Conservation (phyloP, 2,888 invertebrate genomes). For the Andrena bucephala region DNA sequence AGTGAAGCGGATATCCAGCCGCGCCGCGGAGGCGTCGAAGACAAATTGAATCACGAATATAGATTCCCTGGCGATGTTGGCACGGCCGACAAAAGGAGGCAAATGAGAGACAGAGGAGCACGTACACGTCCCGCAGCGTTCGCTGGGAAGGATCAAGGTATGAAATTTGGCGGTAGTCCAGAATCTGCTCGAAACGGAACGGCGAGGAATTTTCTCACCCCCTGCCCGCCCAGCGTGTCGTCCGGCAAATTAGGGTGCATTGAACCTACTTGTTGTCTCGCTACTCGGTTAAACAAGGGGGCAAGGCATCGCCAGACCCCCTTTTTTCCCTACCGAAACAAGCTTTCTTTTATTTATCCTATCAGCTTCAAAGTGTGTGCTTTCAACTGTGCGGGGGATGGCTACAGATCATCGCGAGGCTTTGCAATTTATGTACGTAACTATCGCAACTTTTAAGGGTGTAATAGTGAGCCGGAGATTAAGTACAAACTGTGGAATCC, state of each 20-base stretch:
- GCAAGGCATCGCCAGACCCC: not conserved
- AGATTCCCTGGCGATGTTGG: constrained; percentile 50
- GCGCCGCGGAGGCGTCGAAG: constrained; percentile 29
- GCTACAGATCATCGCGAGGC: no score
- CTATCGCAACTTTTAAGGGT: no score
- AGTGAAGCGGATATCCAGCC: constrained; percentile 52
- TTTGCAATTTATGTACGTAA: no score
- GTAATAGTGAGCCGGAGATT: no score
- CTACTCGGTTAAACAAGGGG: not conserved
- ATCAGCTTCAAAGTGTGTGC: not conserved
- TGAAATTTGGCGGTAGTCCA: constrained; percentile 54
- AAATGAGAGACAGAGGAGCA: constrained; percentile 43
- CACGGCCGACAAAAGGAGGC: constrained; percentile 39
- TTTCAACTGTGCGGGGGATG: no score
- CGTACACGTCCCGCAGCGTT: constrained; percentile 30
- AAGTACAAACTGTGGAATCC: no score
- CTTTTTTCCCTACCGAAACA: not conserved
- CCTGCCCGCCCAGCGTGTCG: not conserved
- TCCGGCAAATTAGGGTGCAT: constrained; percentile 35
- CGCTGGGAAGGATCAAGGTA: constrained; percentile 35
- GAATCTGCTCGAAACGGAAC: constrained; percentile 28
- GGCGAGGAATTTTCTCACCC: constrained; percentile 3
- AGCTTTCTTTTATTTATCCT: not conserved
- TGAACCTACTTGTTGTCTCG: constrained; percentile 25
- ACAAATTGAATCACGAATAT: constrained; percentile 67